Percentiles rank a stretch among this genome's conserved stretches.
Conservation (phyloP, 1,140 invertebrate genomes). For the Pentalonia nigronervosa region DNA sequence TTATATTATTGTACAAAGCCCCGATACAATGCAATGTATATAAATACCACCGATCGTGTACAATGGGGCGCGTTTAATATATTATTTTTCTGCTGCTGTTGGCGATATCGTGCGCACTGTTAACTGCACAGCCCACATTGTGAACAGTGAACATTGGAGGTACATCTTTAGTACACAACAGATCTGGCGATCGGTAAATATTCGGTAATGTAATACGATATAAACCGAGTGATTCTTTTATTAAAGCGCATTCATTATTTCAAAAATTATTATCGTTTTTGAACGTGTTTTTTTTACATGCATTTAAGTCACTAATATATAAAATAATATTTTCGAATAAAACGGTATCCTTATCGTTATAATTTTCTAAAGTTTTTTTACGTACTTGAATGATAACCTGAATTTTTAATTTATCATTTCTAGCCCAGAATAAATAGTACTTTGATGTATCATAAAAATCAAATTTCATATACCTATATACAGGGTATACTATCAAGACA, state of each 20-base stretch:
- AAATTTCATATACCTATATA: not conserved
- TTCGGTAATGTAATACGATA: not conserved
- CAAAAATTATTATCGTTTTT: not conserved
- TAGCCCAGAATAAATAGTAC: not conserved
- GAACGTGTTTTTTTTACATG: not conserved
- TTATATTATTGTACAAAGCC: not conserved
- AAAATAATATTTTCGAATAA: no score
- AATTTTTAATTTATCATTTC: no score
- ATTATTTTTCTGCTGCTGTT: not conserved
- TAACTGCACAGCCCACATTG: not conserved
- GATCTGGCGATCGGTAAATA: not conserved
- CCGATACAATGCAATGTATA: not conserved
- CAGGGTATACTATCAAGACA: no score
- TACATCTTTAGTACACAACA: not conserved
- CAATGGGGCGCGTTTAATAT: not conserved
- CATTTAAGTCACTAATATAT: not conserved
- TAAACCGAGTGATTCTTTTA: not conserved
- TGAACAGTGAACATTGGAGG: not conserved
- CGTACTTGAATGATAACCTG: not conserved
- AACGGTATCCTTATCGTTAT: not conserved
- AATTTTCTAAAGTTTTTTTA: not conserved
- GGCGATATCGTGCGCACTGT: not conserved
- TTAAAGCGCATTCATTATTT: not conserved
- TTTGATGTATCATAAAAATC: not conserved
- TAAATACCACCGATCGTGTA: not conserved